Percentiles rank a stretch among this genome's conserved stretches.
Conservation (phyloP, 2,113 vertebrate genomes). For the Brienomyrus longianalis region DNA sequence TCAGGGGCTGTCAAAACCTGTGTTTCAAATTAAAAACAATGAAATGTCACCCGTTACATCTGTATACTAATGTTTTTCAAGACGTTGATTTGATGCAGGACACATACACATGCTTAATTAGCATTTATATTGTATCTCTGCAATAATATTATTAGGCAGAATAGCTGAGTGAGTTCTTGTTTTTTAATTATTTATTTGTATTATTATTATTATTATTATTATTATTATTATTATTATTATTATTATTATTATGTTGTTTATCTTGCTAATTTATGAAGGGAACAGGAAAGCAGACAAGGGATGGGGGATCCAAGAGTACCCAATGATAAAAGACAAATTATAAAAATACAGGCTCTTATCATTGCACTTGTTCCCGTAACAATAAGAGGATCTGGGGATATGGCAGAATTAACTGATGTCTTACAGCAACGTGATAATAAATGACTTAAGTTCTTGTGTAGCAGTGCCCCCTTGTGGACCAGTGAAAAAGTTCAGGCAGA, state of each 20-base stretch:
- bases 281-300: not conserved
- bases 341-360: not conserved
- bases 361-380: not conserved
- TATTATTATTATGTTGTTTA: not conserved
- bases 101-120: not conserved
- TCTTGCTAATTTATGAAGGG: not conserved
- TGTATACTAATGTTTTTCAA: not conserved
- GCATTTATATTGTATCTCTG: not conserved
- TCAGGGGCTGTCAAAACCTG: not conserved
- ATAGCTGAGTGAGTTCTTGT: not conserved
- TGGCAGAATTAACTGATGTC: not conserved
- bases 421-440: not conserved
- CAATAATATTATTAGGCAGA: not conserved
- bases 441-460: not conserved
- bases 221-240: too few species aligned
- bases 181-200: not conserved
- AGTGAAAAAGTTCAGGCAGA: not conserved
- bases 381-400: not conserved
- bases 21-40: not conserved
- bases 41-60: not conserved
- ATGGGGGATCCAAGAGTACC: not conserved
- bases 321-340: not conserved
- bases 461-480: slow-evolving; percentile 15
- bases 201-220: too few species aligned
- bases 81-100: not conserved